Conservation (phyloP, 2,888 invertebrate species). For the Tetragnatha montana region DNA sequence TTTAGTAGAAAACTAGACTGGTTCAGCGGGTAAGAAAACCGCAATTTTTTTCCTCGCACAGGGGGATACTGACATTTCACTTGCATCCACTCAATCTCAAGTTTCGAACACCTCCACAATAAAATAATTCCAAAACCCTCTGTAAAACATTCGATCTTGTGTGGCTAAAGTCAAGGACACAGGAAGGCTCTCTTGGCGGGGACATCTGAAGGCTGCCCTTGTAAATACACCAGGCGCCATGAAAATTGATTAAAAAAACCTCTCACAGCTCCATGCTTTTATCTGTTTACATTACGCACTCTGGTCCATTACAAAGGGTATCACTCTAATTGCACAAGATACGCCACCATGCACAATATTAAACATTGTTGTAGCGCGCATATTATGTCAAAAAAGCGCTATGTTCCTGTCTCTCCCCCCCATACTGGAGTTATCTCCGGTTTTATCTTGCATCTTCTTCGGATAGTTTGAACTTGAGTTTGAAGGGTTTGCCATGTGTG, state of each 20-base stretch:
- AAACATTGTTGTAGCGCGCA: not conserved
- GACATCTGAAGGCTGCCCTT: not conserved
- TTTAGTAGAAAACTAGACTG: too few species aligned
- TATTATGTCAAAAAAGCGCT: not conserved
- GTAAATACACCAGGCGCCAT: not conserved
- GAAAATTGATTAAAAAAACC: not conserved
- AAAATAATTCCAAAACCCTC: not conserved
- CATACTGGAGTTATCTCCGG: not conserved
- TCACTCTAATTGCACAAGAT: not conserved
- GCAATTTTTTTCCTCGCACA: too few species aligned
- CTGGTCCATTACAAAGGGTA: not conserved
- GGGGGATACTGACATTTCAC: too few species aligned
- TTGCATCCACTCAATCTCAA: too few species aligned
- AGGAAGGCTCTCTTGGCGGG: not conserved
- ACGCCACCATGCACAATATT: not conserved
- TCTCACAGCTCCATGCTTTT: not conserved
- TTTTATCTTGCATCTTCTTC: not conserved
- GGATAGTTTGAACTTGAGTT: not conserved
- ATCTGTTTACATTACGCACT: not conserved
- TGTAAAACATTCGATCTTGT: not conserved
- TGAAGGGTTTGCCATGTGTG: not conserved
- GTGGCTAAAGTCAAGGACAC: not conserved
- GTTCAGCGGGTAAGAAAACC: too few species aligned
- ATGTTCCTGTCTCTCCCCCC: not conserved
- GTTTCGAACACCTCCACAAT: too few species aligned